phyloP scores from a whole-genome alignment of 2,113 vertebrate species.

The Cephalophus harveyi region DNA sequence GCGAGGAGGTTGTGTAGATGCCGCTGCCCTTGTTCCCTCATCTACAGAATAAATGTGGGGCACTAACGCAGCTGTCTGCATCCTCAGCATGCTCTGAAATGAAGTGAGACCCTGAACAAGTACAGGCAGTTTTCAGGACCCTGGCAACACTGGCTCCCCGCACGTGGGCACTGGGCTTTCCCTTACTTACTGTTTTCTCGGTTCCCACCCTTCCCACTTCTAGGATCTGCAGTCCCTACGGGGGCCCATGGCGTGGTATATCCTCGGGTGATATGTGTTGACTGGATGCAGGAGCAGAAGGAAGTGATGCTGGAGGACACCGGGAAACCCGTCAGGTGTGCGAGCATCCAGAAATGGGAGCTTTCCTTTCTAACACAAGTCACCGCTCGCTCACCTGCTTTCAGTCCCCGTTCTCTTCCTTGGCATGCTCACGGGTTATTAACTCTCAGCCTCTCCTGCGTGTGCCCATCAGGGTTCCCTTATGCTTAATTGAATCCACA shows the following conservation, averaged over 20 bases:
- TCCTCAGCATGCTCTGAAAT: not conserved
- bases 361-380: rapidly evolving
- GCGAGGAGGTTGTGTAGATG: no score
- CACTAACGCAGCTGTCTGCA: rapidly evolving
- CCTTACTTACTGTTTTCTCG: no score
- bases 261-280: rapidly evolving
- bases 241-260: rapidly evolving
- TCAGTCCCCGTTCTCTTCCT: not conserved
- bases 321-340: rapidly evolving
- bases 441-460: not conserved
- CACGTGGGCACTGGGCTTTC: rapidly evolving
- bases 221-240: rapidly evolving
- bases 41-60: rapidly evolving
- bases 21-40: not conserved
- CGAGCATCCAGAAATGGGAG: rapidly evolving
- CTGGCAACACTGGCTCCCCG: not conserved
- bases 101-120: not conserved
- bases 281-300: rapidly evolving
- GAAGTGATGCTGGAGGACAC: rapidly evolving
- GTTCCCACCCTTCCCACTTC: not conserved
- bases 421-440: no score
- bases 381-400: not conserved
- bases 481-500: not conserved
- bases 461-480: not conserved
- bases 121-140: not conserved